Evolutionary conservation across 1,140 invertebrate genomes (phyloP).

Genomic region (Listronotus oregonensis): DNA sequence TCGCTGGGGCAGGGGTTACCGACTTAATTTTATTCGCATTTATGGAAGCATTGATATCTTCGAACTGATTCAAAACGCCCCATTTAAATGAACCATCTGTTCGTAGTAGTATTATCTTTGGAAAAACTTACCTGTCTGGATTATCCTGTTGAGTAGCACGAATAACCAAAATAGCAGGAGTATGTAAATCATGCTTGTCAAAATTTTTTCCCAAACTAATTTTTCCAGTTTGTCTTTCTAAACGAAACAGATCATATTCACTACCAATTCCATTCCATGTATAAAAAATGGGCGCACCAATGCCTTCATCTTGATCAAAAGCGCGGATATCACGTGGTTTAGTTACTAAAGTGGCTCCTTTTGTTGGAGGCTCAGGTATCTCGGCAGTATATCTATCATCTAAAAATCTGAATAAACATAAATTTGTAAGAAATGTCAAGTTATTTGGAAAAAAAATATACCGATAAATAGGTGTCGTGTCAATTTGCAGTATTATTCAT

Average conservation of each 20-base stretch:
- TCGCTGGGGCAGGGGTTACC: too few relatives aligned
- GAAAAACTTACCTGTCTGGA: constrained; percentile 71
- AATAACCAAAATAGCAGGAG: constrained; percentile 77
- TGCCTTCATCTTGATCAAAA: constrained; percentile 80
- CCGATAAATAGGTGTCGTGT: too few relatives aligned
- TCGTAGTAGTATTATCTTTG: too few relatives aligned
- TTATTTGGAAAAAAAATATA: neutral
- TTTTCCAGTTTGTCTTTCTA: constrained; percentile 58
- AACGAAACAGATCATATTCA: constrained; percentile 57
- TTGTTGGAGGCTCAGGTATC: constrained; percentile 68
- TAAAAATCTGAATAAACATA: constrained; percentile 24
- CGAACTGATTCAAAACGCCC: too few relatives aligned
- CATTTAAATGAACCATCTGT: too few relatives aligned
- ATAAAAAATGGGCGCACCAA: constrained; percentile 76
- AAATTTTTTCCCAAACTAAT: constrained; percentile 66
- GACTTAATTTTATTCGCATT: too few relatives aligned
- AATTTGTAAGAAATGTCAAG: neutral
- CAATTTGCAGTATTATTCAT: too few relatives aligned
- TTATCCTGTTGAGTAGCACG: constrained; percentile 73
- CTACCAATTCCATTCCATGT: constrained; percentile 66
- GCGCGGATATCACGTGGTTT: constrained; percentile 69
- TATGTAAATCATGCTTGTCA: constrained; percentile 64
- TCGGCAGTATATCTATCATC: constrained; percentile 69
- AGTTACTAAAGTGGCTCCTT: constrained; percentile 62
- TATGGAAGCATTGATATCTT: too few relatives aligned